Conservation (phyloP, 30 jellyfish, hydroid and myxozoan species). For the Aurelia aurita complex sp. Pacific region DNA sequence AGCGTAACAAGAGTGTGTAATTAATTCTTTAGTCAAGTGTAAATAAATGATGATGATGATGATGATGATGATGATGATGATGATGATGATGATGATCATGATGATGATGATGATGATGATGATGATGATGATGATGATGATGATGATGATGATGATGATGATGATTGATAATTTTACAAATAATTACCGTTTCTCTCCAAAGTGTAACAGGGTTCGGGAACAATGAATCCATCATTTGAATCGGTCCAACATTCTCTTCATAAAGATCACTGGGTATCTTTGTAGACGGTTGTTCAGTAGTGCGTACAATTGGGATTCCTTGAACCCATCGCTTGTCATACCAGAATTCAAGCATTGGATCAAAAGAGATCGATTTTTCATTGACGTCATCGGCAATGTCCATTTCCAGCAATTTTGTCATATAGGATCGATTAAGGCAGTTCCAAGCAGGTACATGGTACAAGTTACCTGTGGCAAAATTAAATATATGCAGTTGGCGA, state of each 20-base stretch:
- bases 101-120: no score
- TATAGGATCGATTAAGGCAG: slow-evolving; percentile 52
- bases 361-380: slow-evolving; percentile 73
- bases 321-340: slow-evolving; percentile 67
- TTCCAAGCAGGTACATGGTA: slow-evolving; percentile 78
- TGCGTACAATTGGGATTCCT: slow-evolving; percentile 39
- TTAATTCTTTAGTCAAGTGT: no score
- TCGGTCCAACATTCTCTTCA: slow-evolving; percentile 7
- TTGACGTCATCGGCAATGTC: slow-evolving; percentile 50
- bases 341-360: slow-evolving; percentile 81
- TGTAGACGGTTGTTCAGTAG: not conserved
- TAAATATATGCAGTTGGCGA: no score
- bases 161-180: no score
- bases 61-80: not conserved
- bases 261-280: slow-evolving; percentile 1
- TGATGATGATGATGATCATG: not conserved
- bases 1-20: no score
- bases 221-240: no score
- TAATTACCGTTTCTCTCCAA: no score
- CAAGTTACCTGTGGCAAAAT: slow-evolving; percentile 16
- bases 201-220: no score
- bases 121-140: no score
- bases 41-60: no score
- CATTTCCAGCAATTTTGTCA: slow-evolving; percentile 35
- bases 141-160: no score